A percentile compares a stretch with the other conserved stretches of the same genome.
phyloP scores from a whole-genome alignment of 2,113 vertebrate genomes.

The Pipa parva region DNA sequence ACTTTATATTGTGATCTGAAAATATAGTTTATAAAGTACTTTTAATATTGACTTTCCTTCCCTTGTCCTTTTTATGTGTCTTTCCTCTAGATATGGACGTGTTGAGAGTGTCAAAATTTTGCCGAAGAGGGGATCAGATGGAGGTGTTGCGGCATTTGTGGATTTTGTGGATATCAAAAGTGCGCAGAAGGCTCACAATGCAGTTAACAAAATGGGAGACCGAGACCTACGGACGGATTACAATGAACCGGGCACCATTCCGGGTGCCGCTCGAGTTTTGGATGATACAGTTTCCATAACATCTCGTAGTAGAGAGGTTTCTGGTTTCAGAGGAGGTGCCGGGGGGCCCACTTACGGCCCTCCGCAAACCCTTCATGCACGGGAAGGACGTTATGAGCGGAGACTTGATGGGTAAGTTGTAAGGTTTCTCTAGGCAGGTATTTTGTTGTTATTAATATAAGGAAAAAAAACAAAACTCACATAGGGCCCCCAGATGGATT shows the following conservation, averaged over 20 bases:
- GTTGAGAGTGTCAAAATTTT: constrained; percentile 98
- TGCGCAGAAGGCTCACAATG: constrained; percentile 98
- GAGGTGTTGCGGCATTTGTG: constrained; percentile 97
- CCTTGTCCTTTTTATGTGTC: constrained; percentile 49
- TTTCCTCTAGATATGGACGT: constrained; percentile 85
- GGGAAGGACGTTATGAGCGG: constrained; percentile 99
- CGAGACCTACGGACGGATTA: constrained; percentile 99
- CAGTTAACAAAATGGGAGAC: constrained; percentile 99
- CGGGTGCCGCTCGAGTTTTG: constrained; percentile 92
- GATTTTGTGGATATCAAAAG: constrained; percentile 99
- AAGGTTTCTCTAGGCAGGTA: constrained; percentile 84
- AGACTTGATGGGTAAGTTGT: constrained; percentile 86
- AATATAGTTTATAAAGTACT: too few species aligned
- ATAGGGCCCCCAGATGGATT: constrained; percentile 80
- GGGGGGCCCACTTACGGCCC: constrained; percentile 94
- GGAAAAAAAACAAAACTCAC: constrained; percentile 73
- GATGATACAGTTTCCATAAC: constrained; percentile 96
- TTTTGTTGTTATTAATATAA: constrained; percentile 81
- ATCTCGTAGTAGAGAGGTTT: constrained; percentile 96
- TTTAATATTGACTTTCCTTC: not conserved
- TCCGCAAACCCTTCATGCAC: constrained; percentile 95
- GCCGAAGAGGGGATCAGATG: constrained; percentile 94
- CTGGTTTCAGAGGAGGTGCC: constrained; percentile 96
- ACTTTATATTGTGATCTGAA: too few species aligned
- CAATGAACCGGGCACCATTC: constrained; percentile 98